Base-by-base conservation (phyloP, 2,113 vertebrate species). In the Solea solea region DNA sequence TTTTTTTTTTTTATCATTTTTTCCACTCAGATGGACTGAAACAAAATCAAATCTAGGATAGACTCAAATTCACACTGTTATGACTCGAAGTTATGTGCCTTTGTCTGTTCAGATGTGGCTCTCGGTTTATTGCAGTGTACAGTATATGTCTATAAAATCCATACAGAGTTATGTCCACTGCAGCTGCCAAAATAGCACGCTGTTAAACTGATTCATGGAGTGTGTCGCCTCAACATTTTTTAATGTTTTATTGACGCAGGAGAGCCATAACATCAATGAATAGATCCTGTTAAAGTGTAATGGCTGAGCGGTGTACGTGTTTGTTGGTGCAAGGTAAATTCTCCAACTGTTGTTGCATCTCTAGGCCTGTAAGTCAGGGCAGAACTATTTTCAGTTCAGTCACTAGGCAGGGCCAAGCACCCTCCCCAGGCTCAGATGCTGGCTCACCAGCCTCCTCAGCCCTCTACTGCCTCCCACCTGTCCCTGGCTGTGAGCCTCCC, bases 331-430 rank as follows among this genome's bases (percentile, higher is more conserved):
- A 65, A 62, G 79, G 49, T 78, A 64, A 69, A 74, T 59, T 76
- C 76, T 78, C 65, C 46, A 65, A 78, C 63, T 71, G 64, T 74
- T 57, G 9, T 39, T 67, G 72, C 75, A 76, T 54, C 59, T 81
- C 56, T 50, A 60, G 69, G 66, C 68, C 76, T 81, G 76, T 58
- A 69, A 86, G 74, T 86, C 64, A 74, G 82, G 86, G 79, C 81
- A 83, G 83, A 74, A 88, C 85, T 91, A 90, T 92, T 93, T 91
- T 91, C 84, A 90, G 84, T 91, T 89, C 83, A 89, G 74, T 91
- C 84, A 76, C 86, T 93, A 91, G 91, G 88, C 79, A 49, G 46
- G 76, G 57, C 78, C 85, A 89, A 91, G 82, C 61, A 56, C 85
- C 74, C 85, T 83, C 78, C 76, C 72, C 16, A 46, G 46, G 85